phyloP scores from a whole-genome alignment of 2,888 invertebrate species.

The Campoplex capitator region DNA sequence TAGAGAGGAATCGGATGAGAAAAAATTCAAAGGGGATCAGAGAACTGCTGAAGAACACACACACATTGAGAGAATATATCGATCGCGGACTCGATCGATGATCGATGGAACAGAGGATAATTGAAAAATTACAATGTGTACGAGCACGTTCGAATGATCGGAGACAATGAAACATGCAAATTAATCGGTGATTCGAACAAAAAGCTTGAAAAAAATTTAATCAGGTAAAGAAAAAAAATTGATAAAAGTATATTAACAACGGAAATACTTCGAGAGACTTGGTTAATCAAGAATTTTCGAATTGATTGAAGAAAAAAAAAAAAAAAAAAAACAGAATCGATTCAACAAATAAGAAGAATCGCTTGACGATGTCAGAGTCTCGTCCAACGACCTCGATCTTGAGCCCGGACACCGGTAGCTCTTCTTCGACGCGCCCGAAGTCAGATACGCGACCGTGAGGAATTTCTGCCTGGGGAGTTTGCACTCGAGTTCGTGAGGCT shows the following conservation, averaged over 20 bases:
- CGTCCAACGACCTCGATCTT: constrained; percentile 71
- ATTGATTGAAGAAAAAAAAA: background rate
- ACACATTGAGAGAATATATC: background rate
- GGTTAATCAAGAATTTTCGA: background rate
- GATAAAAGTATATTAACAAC: background rate
- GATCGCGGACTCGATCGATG: background rate
- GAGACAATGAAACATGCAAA: background rate
- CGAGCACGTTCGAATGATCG: background rate
- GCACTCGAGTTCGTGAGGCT: constrained; percentile 62
- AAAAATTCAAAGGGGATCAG: constrained; percentile 27
- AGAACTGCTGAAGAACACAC: background rate
- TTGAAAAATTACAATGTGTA: background rate
- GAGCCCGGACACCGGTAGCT: constrained; percentile 65
- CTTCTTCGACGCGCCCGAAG: constrained; percentile 40
- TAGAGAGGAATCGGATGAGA: constrained; percentile 32
- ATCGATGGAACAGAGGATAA: background rate
- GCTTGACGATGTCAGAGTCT: constrained; percentile 49
- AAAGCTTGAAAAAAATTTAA: background rate
- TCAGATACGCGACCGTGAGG: constrained; percentile 65
- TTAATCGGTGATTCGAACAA: background rate
- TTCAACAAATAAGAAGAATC: background rate
- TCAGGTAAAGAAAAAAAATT: background rate
- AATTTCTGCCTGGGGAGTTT: constrained; percentile 49
- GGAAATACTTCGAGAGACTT: background rate
- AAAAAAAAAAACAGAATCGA: background rate